Conservation (phyloP, 2,797 vertebrate genomes). For the Centropyge bicolor region DNA sequence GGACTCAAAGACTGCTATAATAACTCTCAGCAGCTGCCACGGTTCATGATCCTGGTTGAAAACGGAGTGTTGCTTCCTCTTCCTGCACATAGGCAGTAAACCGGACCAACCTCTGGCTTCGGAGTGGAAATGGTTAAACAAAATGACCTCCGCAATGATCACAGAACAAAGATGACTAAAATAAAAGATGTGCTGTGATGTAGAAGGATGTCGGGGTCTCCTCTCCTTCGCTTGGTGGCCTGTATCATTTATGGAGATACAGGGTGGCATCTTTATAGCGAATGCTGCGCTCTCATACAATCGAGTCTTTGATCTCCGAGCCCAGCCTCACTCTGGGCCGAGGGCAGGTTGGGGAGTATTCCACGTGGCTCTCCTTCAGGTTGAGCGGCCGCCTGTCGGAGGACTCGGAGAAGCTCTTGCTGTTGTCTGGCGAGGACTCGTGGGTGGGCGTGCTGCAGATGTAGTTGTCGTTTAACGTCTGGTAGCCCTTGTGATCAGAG, state of each 20-base stretch:
- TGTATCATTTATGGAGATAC: slow-evolving; percentile 56
- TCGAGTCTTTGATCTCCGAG: slow-evolving; percentile 96
- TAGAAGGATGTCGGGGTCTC: slow-evolving; percentile 64
- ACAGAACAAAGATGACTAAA: slow-evolving; percentile 74
- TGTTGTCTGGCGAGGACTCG: slow-evolving; percentile 87
- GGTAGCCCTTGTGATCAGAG: slow-evolving; percentile 96
- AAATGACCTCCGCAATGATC: slow-evolving; percentile 70
- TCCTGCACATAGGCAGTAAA: slow-evolving; percentile 27
- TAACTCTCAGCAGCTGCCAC: slow-evolving; percentile 65
- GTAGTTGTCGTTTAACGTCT: slow-evolving; percentile 94
- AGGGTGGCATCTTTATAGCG: slow-evolving; percentile 39
- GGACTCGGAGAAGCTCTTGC: slow-evolving; percentile 90
- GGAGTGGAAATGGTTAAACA: slow-evolving; percentile 72
- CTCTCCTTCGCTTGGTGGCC: slow-evolving; percentile 70
- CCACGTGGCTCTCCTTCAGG: slow-evolving; percentile 91
- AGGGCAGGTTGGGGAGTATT: slow-evolving; percentile 90
- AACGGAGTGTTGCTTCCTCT: slow-evolving; percentile 37
- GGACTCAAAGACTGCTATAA: slow-evolving; percentile 27
- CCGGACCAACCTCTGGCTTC: slow-evolving; percentile 58
- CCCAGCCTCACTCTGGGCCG: slow-evolving; percentile 93
- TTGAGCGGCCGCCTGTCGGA: slow-evolving; percentile 92
- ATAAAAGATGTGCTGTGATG: slow-evolving; percentile 71
- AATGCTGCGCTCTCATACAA: slow-evolving; percentile 86
- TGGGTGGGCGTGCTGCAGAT: slow-evolving; percentile 90
- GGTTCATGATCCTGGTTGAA: slow-evolving; percentile 51